These are phyloP conservation scores for Ceratina japonica DNA, from an alignment of 1,140 invertebrate genomes.

Conservation along the genomic window DNA sequence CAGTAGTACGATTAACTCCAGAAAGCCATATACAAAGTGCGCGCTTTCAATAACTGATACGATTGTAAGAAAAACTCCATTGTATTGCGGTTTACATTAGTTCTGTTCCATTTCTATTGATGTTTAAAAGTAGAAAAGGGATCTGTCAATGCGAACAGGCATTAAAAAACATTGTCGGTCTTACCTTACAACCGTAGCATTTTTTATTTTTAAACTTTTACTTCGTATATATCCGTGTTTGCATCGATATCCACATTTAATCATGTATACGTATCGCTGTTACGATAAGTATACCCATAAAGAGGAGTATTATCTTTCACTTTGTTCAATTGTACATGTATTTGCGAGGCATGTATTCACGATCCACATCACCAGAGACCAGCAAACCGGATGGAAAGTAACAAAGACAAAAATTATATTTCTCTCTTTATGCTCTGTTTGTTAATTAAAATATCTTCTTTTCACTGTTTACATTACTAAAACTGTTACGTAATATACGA, in stretches of 20 bases:
- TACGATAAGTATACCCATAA: slow-evolving; percentile 32
- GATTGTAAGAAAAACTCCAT: slow-evolving; percentile 57
- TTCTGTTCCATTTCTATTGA: neutral
- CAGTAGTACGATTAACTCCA: slow-evolving; percentile 43
- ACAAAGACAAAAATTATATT: slow-evolving; percentile 17
- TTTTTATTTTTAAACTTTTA: slow-evolving; percentile 28
- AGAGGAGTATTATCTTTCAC: slow-evolving; percentile 33
- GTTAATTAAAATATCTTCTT: slow-evolving; percentile 33
- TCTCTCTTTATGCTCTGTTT: neutral
- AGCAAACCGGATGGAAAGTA: slow-evolving; percentile 22
- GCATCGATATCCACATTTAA: slow-evolving; percentile 41
- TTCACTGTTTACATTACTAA: slow-evolving; percentile 19
- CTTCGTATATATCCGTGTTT: slow-evolving; percentile 27
- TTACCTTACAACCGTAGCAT: slow-evolving; percentile 53
- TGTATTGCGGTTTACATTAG: too few species aligned
- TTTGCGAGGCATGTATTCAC: slow-evolving; percentile 35
- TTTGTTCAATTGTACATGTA: slow-evolving; percentile 35
- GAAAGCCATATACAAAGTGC: slow-evolving; percentile 50
- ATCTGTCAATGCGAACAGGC: neutral
- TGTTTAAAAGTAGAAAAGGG: neutral
- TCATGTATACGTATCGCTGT: slow-evolving; percentile 38
- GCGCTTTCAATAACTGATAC: slow-evolving; percentile 19
- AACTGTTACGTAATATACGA: neutral
- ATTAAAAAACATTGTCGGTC: neutral
- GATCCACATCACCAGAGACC: slow-evolving; percentile 29